phyloP scores from a whole-genome alignment of 2,888 invertebrate genomes.

The Formica aserva region DNA sequence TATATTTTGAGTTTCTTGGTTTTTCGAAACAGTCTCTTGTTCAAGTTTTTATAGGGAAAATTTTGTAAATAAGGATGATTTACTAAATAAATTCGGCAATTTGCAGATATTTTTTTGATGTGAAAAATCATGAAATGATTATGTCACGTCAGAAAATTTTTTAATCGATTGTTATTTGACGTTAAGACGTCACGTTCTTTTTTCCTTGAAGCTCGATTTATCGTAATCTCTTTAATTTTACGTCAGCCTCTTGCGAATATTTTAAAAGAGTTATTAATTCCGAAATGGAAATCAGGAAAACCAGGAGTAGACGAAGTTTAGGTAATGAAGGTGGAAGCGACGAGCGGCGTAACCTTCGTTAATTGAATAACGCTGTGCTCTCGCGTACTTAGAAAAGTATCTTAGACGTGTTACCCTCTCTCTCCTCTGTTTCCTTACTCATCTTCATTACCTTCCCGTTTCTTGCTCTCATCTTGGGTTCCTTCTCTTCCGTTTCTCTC shows the following conservation, averaged over 20 bases:
- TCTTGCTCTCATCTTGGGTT: conserved; percentile 8
- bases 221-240: neutral
- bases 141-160: neutral
- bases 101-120: neutral
- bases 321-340: conserved; percentile 51
- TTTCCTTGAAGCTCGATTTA: neutral
- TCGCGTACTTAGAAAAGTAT: conserved; percentile 35
- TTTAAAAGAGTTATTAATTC: conserved; percentile 22
- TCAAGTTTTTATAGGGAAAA: neutral
- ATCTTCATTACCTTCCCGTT: conserved; percentile 20
- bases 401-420: neutral
- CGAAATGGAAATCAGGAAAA: conserved; percentile 46
- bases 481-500: conserved; percentile 2
- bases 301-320: conserved; percentile 48
- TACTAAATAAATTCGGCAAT: neutral
- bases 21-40: neutral
- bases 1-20: conserved; percentile 8
- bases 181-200: neutral
- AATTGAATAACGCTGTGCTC: conserved; percentile 48
- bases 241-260: neutral
- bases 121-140: neutral
- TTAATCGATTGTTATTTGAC: neutral
- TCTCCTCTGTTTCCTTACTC: neutral
- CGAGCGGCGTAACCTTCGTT: conserved; percentile 45
- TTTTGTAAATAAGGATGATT: neutral